Conservation (phyloP, 2,113 vertebrate species). For the Aegotheles bennettii region DNA sequence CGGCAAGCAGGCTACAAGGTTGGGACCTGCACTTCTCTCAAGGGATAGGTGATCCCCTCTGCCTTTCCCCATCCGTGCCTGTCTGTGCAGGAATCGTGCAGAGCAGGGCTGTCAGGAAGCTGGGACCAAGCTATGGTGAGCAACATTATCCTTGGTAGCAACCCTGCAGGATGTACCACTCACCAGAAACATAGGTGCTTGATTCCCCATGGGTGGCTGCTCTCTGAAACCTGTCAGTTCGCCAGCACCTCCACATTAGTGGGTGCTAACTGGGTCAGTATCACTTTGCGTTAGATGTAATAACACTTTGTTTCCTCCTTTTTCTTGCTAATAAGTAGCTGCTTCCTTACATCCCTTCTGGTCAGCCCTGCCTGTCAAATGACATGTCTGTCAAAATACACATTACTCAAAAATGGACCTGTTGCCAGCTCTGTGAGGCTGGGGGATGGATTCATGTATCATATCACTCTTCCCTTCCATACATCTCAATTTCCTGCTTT, state of each 20-base stretch:
- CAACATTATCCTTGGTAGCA: neutral
- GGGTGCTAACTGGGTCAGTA: neutral
- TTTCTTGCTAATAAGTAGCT: slow-evolving; percentile 28
- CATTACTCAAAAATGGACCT: slow-evolving; percentile 39
- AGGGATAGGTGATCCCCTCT: neutral
- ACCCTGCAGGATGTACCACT: neutral
- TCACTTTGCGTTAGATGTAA: neutral
- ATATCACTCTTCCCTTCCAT: slow-evolving; percentile 57
- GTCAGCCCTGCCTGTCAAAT: slow-evolving; percentile 52
- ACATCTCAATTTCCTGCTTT: slow-evolving; percentile 65
- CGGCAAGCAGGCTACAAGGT: neutral
- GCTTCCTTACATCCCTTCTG: slow-evolving; percentile 20
- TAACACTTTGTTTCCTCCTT: neutral
- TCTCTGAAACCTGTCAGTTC: neutral
- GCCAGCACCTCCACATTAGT: neutral
- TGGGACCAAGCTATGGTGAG: fast-evolving
- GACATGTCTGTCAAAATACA: slow-evolving; percentile 34
- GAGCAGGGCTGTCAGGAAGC: neutral
- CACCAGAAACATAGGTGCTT: fast-evolving
- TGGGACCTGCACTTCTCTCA: neutral
- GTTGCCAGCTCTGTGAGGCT: slow-evolving; percentile 20
- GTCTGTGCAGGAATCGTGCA: fast-evolving
- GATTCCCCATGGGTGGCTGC: neutral
- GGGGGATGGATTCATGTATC: slow-evolving; percentile 40
- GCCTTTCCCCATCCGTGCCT: fast-evolving